A percentile compares a stretch with the other conserved stretches of the same genome.
These are phyloP conservation scores for Morus bassanus DNA, from an alignment of 2,797 vertebrate species.

Conservation along the genomic window DNA sequence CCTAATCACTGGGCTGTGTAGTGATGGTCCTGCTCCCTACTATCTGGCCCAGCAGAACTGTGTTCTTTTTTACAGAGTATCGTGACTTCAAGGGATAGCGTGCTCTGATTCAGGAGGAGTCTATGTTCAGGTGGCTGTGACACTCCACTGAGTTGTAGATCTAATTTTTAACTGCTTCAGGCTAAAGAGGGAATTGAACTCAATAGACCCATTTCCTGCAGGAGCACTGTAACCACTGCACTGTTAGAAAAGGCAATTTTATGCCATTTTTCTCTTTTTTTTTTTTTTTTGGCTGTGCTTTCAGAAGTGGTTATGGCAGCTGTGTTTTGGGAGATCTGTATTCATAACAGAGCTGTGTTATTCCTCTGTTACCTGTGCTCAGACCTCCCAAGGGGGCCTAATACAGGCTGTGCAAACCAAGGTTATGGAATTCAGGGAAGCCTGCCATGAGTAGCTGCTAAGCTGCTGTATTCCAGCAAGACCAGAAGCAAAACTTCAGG, in stretches of 20 bases:
- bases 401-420: background rate
- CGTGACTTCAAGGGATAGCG: background rate
- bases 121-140: background rate
- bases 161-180: background rate
- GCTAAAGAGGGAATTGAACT: background rate
- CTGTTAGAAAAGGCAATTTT: background rate
- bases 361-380: background rate
- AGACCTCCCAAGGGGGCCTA: background rate
- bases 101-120: background rate
- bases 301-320: background rate
- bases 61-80: background rate
- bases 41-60: background rate
- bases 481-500: background rate
- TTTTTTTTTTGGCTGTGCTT: background rate
- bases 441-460: background rate
- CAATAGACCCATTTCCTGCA: background rate
- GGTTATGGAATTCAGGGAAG: background rate
- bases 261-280: background rate
- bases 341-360: background rate
- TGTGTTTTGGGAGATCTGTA: background rate
- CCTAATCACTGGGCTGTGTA: background rate
- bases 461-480: background rate
- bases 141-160: background rate
- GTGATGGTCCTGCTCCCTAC: background rate
- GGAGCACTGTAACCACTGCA: background rate